These are phyloP conservation scores for Myathropa florea DNA, from an alignment of 2,888 invertebrate species.

Conservation along the genomic window DNA sequence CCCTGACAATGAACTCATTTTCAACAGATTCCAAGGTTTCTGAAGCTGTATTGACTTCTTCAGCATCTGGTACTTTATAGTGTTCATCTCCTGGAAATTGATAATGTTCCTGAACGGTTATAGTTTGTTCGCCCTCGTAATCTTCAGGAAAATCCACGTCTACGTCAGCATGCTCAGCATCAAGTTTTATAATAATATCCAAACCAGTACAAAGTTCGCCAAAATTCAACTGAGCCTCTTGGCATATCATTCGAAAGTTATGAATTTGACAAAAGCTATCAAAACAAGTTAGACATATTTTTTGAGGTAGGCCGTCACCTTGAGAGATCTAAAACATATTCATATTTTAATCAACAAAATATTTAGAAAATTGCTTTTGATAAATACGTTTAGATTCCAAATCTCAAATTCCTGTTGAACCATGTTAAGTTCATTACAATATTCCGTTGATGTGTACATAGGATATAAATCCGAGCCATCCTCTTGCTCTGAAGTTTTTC, in stretches of 20 bases:
- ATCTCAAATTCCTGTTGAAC: slow-evolving; percentile 50
- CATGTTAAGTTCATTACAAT: slow-evolving; percentile 44
- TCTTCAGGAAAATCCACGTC: slow-evolving; percentile 44
- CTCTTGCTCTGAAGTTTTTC: slow-evolving; percentile 43
- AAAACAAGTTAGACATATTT: slow-evolving; percentile 58
- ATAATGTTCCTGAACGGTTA: slow-evolving; percentile 62
- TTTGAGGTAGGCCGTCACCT: slow-evolving; percentile 53
- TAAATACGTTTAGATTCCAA: slow-evolving; percentile 57
- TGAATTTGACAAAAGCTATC: slow-evolving; percentile 65
- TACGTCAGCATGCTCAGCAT: slow-evolving; percentile 11
- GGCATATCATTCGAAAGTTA: slow-evolving; percentile 55
- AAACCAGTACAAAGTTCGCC: slow-evolving; percentile 52
- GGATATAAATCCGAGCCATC: slow-evolving; percentile 46
- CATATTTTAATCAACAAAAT: not conserved
- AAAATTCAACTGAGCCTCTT: slow-evolving; percentile 57
- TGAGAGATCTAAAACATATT: slow-evolving; percentile 36
- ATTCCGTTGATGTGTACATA: slow-evolving; percentile 47
- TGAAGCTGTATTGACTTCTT: not conserved
- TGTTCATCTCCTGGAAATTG: slow-evolving; percentile 29
- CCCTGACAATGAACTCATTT: not conserved
- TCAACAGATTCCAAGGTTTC: not conserved
- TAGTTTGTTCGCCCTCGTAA: slow-evolving; percentile 46
- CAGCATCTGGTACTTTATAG: not conserved
- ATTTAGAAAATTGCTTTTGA: not conserved
- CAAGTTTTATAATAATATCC: slow-evolving; percentile 57